Percentiles rank a stretch among this genome's conserved stretches.
phyloP scores from a whole-genome alignment of 1,140 invertebrate genomes.

The Bombus fervidus region DNA sequence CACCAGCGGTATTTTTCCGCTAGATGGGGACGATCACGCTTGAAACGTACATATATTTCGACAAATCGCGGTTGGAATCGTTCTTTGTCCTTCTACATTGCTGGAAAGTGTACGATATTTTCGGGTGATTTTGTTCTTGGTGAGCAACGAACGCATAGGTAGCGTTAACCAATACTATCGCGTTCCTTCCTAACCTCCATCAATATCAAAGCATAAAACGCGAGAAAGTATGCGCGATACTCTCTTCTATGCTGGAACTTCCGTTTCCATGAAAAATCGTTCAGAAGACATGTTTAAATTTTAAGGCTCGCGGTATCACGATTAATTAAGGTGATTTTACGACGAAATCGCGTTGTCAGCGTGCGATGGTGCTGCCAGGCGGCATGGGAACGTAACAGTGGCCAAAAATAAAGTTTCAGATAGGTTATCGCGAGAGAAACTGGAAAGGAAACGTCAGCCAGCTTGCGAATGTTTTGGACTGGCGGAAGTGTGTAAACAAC shows the following conservation, averaged over 20 bases:
- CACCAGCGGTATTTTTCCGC: constrained; percentile 59
- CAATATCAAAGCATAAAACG: too few relatives aligned
- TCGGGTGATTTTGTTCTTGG: not conserved
- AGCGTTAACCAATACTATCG: not conserved
- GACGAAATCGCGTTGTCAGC: not conserved
- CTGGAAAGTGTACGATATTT: not conserved
- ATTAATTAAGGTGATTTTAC: not conserved
- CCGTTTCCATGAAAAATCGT: not conserved
- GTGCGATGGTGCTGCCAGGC: not conserved
- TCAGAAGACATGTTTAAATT: not conserved
- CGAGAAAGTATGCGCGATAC: too few relatives aligned
- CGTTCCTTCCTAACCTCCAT: too few relatives aligned
- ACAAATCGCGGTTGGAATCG: constrained; percentile 49
- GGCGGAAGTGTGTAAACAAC: not conserved
- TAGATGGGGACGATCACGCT: constrained; percentile 45
- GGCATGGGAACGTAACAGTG: not conserved
- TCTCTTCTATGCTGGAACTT: too few relatives aligned
- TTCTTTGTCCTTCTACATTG: not conserved
- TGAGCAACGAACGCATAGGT: not conserved
- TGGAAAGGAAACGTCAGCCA: not conserved
- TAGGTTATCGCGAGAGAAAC: not conserved
- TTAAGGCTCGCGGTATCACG: not conserved
- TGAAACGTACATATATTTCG: constrained; percentile 47
- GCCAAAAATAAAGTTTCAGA: not conserved
- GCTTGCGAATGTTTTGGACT: not conserved